phyloP scores from a whole-genome alignment of 1,140 invertebrate species.

The Heliconius eleuchia region DNA sequence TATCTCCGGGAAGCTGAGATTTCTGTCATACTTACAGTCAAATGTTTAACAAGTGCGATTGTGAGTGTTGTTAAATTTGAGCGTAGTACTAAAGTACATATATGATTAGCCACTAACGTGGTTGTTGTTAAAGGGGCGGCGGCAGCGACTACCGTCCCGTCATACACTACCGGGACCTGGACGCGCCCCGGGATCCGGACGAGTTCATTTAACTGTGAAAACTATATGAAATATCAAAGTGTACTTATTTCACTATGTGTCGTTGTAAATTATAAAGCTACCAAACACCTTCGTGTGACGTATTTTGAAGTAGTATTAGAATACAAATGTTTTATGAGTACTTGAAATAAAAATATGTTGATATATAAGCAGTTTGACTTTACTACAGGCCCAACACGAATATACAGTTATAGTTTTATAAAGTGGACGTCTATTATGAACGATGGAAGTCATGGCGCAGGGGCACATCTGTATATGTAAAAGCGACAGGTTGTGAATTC shows the following conservation, averaged over 20 bases:
- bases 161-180: constrained; percentile 95
- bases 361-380: constrained; percentile 22
- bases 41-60: not conserved
- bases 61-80: not conserved
- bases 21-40: constrained; percentile 21
- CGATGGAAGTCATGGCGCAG: no score
- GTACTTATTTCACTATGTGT: not conserved
- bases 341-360: constrained; percentile 5
- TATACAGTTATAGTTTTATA: no score
- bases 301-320: not conserved
- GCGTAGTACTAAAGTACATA: not conserved
- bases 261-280: not conserved
- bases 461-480: no score
- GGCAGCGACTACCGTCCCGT: constrained; percentile 90
- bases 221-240: not conserved
- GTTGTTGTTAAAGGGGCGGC: constrained; percentile 84
- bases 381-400: not conserved
- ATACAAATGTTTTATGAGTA: not conserved
- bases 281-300: not conserved
- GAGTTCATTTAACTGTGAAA: constrained; percentile 85
- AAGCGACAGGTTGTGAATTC: no score
- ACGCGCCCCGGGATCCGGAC: constrained; percentile 93
- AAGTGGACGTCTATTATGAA: no score
- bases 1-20: constrained; percentile 68
- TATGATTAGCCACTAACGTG: constrained; percentile 25